Base-by-base conservation (phyloP, 2,888 invertebrate genomes). In the Drosophila paramelanica region DNA sequence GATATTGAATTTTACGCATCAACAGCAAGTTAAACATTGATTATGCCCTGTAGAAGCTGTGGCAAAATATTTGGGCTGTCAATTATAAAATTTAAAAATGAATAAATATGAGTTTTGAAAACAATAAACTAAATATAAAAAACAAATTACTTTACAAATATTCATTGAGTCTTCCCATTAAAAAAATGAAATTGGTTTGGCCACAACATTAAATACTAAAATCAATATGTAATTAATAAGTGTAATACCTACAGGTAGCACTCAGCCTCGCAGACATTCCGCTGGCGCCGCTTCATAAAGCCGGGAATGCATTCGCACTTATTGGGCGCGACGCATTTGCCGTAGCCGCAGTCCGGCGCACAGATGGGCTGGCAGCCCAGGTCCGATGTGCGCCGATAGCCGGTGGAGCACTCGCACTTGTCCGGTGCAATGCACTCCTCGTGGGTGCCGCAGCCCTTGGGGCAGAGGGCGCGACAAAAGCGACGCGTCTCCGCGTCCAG, bases 221-320 rank as follows among this genome's bases (percentile, higher is more conserved):
- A 27, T 1, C 7, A 2, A 31, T 10, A 10, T 10, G 31, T 2
- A 31, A 31, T 31, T 8, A 2, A 2, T 0, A 2, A 27, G 27
- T 7, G 7, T 5, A 6, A 13, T 49, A 88, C 91, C 67, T 53
- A 92, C 92, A 91, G 77, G 45, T 89, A 82, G 53, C 92, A 91
- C 41, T 91, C 89, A 0, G 91, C 89, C 43, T 91, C 91, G 58
- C 91, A 91, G 31, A 92, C 90, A 62, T 86, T 89, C 7, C 88
- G 77, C 14, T 87, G 88, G 0, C 79, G 81, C 2, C 91, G 77
- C 55, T 91, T 91, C 7, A 82, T 80, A 47, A 83, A 92, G 43
- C 94, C 93, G 0, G 94, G 93, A 0, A 91, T 91, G 67, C 91
- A 91, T 36, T 92, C 91, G 46, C 91, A 91, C 50, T 76, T 60